Evolutionary conservation across 2,113 vertebrate species (phyloP), one percentile per base, ranked within the genome.

Genomic region (Lota lota): DNA sequence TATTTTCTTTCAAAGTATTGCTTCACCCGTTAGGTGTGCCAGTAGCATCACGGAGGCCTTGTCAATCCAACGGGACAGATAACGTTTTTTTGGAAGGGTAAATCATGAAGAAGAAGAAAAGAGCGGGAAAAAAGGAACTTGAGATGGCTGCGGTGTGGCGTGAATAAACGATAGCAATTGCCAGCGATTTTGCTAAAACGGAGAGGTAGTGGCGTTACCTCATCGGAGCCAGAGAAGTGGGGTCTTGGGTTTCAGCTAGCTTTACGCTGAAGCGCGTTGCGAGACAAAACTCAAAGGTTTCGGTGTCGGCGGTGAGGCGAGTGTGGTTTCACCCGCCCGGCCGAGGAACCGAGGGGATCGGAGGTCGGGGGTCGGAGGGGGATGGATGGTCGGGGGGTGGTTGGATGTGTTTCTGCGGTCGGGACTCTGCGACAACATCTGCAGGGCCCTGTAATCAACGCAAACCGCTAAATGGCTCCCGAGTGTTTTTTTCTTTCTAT

Each of bases 371-470:
- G 36, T 40, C 36, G 36, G 24, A 24, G 24, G 36, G 36, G 36
- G 36, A 3, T 6, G 7, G 36, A 11, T 10, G 7, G 36, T 40
- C 36, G 36, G 36, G 36, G 36, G 11, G 36, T 40, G 36, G 28
- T 33, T 40, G 36, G 36, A 40, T 40, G 36, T 40, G 36, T 40
- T 40, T 40, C 4, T 40, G 36, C 36, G 36, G 36, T 10, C 36
- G 36, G 3, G 36, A 40, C 36, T 40, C 36, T 40, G 36, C 36
- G 36, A 40, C 81, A 75, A 75, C 84, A 85, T 87, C 83, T 82
- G 87, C 82, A 74, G 36, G 77, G 70, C 86, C 70, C 86, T 84
- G 79, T 88, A 88, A 90, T 91, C 87, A 89, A 86, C 54, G 61
- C 62, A 78, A 83, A 82, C 87, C 88, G 70, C 87, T 84, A 79